phyloP scores from a whole-genome alignment of 2,888 invertebrate species.

The Hemaris fuciformis region DNA sequence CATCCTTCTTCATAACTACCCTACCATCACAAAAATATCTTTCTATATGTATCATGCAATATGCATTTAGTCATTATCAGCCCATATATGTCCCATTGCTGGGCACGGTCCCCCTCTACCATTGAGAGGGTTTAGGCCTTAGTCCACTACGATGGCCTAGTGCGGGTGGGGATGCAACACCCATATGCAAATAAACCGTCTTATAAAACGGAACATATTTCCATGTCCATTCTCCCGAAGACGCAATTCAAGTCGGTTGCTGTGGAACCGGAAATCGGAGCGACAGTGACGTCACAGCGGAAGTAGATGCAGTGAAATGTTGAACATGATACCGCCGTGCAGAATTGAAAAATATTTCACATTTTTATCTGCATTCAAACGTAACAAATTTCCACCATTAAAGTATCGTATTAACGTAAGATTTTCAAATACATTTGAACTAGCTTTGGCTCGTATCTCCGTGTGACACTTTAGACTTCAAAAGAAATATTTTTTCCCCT shows the following conservation, averaged over 20 bases:
- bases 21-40: too few relatives aligned
- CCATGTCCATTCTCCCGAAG: neutral
- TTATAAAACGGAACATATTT: neutral
- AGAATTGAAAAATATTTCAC: neutral
- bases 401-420: neutral
- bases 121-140: too few relatives aligned
- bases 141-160: too few relatives aligned
- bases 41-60: too few relatives aligned
- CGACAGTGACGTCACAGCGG: conserved; percentile 10
- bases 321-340: conserved; percentile 6
- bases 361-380: neutral
- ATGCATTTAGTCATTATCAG: too few relatives aligned
- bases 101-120: too few relatives aligned
- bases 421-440: neutral
- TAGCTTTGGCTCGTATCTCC: too few relatives aligned
- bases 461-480: too few relatives aligned
- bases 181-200: neutral
- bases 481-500: too few relatives aligned
- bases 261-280: conserved; percentile 7
- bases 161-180: too few relatives aligned
- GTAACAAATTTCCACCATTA: neutral
- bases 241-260: neutral
- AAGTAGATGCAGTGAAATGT: conserved; percentile 1
- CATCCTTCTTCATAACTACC: too few relatives aligned
- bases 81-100: too few relatives aligned